Base-by-base conservation (phyloP, 2,113 vertebrate species). In the Chrysochloris asiatica region DNA sequence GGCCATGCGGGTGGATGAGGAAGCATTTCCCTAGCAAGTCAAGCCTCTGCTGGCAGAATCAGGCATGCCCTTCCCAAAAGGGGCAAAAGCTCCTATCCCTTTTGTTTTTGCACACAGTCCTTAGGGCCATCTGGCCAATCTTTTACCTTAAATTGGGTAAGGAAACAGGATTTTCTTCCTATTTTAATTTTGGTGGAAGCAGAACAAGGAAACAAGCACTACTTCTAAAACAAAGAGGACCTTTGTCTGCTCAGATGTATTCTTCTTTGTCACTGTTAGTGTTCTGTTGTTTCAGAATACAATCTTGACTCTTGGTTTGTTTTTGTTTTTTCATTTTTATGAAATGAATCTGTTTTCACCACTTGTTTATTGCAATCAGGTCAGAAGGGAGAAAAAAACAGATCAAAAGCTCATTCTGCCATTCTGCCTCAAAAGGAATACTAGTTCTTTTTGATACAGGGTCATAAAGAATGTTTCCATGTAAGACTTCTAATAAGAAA, bases 371-470 rank as follows among this genome's bases (percentile, higher is more conserved):
- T 22, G 24, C 54, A 21, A 56, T 56, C 54, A 19, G 73, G n/a
- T 80, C 24, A 61, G 65, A 41, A 84, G 36, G 85, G 69, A 86
- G 52, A 77, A 92, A 84, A n/a, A 89, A 38, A 22, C 3, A 89
- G 59, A 56, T 71, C 41, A 78, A 92, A 94, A 82, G 24, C 4
- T n/a, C 45, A 65, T 22, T n/a, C 21, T 36, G n/a, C 48, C 13
- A 41, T 87, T 87, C 71, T 90, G 61, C 41, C 61, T 45, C 43
- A 16, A 22, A 56, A 41, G 36, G 50, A 85, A 85, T 36, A 12
- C 9, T 36, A 4, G 41, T 38, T 83, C 33, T 77, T 82, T 78
- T 78, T 14, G 47, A 21, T 65, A 12, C 22, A 16, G 16, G 13
- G 16, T 56, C 36, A 47, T 63, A 41, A 72, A 33, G 41, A 28